Evolutionary conservation across 2,888 invertebrate genomes (phyloP).

Genomic region (Pandemis heparana): DNA sequence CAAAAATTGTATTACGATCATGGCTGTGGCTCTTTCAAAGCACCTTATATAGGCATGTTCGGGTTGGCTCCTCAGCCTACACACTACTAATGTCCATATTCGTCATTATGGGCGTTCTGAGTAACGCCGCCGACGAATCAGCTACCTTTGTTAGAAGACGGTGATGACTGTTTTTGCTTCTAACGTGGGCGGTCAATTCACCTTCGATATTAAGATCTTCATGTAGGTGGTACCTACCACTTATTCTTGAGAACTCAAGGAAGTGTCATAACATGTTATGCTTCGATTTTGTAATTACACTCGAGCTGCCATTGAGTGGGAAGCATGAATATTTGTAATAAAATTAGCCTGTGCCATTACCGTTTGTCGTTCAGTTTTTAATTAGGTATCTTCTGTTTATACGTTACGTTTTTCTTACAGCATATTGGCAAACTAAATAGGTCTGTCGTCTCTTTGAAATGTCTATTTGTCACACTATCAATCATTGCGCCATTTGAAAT

Average conservation of each 20-base stretch:
- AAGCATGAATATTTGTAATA: constrained; percentile 48
- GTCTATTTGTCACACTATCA: background rate
- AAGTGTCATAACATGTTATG: constrained; percentile 54
- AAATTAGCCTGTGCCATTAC: constrained; percentile 36
- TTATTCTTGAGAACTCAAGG: constrained; percentile 61
- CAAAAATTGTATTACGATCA: constrained; percentile 20
- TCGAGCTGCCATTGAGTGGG: constrained; percentile 58
- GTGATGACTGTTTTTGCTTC: constrained; percentile 73
- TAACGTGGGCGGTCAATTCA: constrained; percentile 79
- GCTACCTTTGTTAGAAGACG: constrained; percentile 77
- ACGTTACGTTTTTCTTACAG: background rate
- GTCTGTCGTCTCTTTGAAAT: background rate
- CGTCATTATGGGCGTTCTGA: constrained; percentile 78
- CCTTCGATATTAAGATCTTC: constrained; percentile 78
- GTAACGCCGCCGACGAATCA: constrained; percentile 75
- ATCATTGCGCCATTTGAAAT: background rate
- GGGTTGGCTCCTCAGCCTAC: constrained; percentile 63
- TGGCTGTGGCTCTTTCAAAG: constrained; percentile 51
- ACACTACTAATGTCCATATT: constrained; percentile 80
- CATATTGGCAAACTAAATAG: background rate
- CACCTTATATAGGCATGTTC: constrained; percentile 71
- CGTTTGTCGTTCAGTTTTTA: background rate
- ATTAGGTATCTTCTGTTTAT: background rate
- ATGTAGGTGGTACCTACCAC: constrained; percentile 73
- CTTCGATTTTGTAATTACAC: constrained; percentile 61